Evolutionary conservation across 2,113 vertebrate species (phyloP).

Genomic region (Sigmodon hispidus): DNA sequence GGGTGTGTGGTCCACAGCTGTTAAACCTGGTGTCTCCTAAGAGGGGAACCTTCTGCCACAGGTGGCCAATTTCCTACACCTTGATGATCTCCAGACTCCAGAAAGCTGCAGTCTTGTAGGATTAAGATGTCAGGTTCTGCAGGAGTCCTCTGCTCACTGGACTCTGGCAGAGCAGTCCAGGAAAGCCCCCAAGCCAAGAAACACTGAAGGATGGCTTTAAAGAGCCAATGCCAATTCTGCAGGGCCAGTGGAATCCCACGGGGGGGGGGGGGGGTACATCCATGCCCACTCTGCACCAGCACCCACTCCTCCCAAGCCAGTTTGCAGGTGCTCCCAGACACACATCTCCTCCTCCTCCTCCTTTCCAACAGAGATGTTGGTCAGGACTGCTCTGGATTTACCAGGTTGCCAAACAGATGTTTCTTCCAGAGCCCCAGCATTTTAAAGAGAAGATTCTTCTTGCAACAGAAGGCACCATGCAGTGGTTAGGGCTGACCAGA

Average conservation of each 20-base stretch:
- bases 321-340: not conserved
- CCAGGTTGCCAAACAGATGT: not conserved
- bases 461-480: not conserved
- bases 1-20: accelerated
- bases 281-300: not conserved
- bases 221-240: not conserved
- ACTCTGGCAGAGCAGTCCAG: not conserved
- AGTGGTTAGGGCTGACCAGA: not conserved
- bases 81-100: too few relatives aligned
- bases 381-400: not conserved
- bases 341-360: not conserved
- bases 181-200: not conserved
- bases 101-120: accelerated
- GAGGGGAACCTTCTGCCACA: not conserved
- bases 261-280: too few relatives aligned
- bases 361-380: accelerated
- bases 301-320: not conserved
- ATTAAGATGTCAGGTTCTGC: accelerated
- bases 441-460: not conserved
- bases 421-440: not conserved
- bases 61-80: not conserved
- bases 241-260: accelerated
- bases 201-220: accelerated
- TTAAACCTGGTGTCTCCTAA: not conserved
- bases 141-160: accelerated